These are phyloP conservation scores for Tetragonula clypearis DNA, from an alignment of 1,140 invertebrate genomes.

Conservation along the genomic window DNA sequence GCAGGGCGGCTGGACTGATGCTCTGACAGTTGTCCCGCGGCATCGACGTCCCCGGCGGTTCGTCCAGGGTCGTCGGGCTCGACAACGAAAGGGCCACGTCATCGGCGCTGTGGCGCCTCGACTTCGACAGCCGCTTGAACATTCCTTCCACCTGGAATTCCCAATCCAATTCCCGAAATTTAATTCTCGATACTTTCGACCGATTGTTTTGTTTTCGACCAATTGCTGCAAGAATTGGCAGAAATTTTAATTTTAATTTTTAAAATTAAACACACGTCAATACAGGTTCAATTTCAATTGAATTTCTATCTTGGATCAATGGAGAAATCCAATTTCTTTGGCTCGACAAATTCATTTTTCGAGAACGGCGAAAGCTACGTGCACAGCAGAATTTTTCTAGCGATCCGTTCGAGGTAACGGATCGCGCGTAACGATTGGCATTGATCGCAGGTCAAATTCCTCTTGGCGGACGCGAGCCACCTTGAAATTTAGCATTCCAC, in stretches of 20 bases:
- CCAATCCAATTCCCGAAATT: background rate
- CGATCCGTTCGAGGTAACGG: constrained; percentile 30
- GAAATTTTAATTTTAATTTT: too few relatives aligned
- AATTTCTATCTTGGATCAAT: background rate
- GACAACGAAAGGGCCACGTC: constrained; percentile 71
- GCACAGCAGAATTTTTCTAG: background rate
- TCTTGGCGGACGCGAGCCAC: background rate
- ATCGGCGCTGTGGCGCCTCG: constrained; percentile 78
- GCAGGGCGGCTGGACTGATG: constrained; percentile 64
- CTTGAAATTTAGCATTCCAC: constrained; percentile 19
- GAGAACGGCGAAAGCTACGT: background rate
- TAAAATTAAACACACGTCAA: too few relatives aligned
- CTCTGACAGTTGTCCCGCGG: constrained; percentile 66
- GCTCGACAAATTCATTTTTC: too few relatives aligned
- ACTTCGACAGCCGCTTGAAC: constrained; percentile 79
- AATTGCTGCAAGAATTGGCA: too few relatives aligned
- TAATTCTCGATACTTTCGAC: background rate
- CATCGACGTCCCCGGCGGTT: constrained; percentile 64
- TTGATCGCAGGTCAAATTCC: constrained; percentile 39
- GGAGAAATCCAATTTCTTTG: background rate
- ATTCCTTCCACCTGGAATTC: constrained; percentile 62
- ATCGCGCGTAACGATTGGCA: background rate
- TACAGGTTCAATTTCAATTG: background rate
- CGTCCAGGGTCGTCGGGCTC: constrained; percentile 64
- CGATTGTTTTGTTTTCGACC: too few relatives aligned